Base-by-base conservation (phyloP, 2,113 vertebrate species). In the Tretioscincus oriximinensis region DNA sequence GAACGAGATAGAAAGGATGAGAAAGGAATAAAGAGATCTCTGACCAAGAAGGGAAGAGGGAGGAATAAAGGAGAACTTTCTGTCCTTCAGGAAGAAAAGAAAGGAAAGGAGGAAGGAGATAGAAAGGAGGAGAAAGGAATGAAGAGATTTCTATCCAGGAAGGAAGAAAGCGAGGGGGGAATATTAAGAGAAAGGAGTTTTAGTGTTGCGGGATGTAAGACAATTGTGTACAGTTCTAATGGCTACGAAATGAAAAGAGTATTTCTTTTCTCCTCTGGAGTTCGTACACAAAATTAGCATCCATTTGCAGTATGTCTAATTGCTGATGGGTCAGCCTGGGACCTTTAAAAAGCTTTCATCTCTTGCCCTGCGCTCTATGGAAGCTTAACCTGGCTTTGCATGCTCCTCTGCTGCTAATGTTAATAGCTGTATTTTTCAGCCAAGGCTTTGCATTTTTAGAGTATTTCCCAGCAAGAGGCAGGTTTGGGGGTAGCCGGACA, bases 301-400 rank as follows among this genome's bases (percentile, higher is more conserved):
- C 82, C 84, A 78, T 91, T 68, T 88, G 76, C 86, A 75, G 45
- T 14, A 9, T 28, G 63, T 64, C 83, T 85, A 83, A 88, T 86
- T 88, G 89, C 84, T 82, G 73, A 88, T 45, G 81, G 79, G 66
- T 81, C 87, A 85, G 78, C 82, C 69, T 81, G 69, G 63, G 72
- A 85, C 84, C 85, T 83, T 45, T 24, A 81, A 84, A 90, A 90
- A 82, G 84, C 82, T 87, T 84, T 88, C 87, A 61, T 85, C 80
- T 71, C 82, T 72, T 77, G 77, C 31, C 69, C 79, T 26, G 35
- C 69, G 69, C 88, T 87, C 84, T 80, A 51, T 67, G 45, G 75
- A 78, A 81, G 65, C 81, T 81, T 35, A 49, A 76, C 81, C 74
- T 66, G 73, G 78, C 35, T 85, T 31, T 74, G 83, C 85, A 77